phyloP scores from a whole-genome alignment of 2,113 vertebrate species.

The Coracopsis vasa region DNA sequence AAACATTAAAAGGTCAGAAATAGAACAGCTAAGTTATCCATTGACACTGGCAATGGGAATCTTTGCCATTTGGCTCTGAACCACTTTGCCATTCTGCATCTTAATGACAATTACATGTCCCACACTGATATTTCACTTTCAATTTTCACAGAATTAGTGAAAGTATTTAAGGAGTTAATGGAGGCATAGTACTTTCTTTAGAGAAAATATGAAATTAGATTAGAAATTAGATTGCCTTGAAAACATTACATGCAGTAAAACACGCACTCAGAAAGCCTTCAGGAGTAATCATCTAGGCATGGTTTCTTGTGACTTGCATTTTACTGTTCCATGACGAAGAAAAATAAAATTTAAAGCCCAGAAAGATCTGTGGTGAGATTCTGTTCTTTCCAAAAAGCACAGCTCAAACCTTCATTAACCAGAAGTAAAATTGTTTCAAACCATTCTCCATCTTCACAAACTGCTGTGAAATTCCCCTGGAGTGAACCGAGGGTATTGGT shows the following conservation, averaged over 20 bases:
- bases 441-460: background rate
- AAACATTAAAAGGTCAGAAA: constrained; percentile 48
- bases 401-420: background rate
- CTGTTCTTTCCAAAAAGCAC: background rate
- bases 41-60: constrained; percentile 10
- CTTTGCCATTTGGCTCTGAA: constrained; percentile 55
- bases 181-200: constrained; percentile 44
- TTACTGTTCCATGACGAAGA: background rate
- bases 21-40: background rate
- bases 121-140: constrained; percentile 36
- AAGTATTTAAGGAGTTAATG: constrained; percentile 61
- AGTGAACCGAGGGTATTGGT: background rate
- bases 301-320: constrained; percentile 8
- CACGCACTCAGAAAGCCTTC: constrained; percentile 28
- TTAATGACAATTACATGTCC: constrained; percentile 44
- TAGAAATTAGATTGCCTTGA: constrained; percentile 58
- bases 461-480: background rate
- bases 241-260: constrained; percentile 38
- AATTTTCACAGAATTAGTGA: constrained; percentile 53
- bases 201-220: constrained; percentile 55
- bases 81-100: constrained; percentile 9
- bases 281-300: constrained; percentile 22
- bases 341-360: background rate
- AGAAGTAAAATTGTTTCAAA: background rate
- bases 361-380: background rate